Evolutionary conservation across 2,888 invertebrate genomes (phyloP), one percentile per base, ranked within the genome.

Genomic region (Cephus spinipes): DNA sequence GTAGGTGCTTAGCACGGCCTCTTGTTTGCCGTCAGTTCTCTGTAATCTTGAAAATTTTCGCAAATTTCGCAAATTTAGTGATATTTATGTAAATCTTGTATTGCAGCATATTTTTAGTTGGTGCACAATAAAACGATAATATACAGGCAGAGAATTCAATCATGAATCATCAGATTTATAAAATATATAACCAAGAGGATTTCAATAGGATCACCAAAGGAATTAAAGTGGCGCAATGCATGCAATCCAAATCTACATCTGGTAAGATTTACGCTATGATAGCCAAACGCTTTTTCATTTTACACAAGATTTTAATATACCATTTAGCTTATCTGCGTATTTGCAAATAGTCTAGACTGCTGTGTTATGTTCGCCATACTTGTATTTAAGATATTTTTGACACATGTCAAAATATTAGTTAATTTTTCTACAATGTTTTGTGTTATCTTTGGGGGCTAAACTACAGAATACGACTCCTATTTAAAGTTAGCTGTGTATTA

Each of bases 221-320:
- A 73, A 90, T 94, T 73, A 93, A 92, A 89, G 93, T 94, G 74
- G 93, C 94, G 79, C 92, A 94, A 84, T 94, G 94, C 82, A 94
- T 94, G 94, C 92, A 94, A 74, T 92, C 93, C 1, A 93, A 93
- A 83, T 92, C 89, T 12, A 86, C 93, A 15, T 92, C 92, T 81
- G 93, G 94, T 93, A 90, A 92, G 92, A 84, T 77, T 77, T 15
- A 34, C 34, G 31, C 30, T 23, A 11, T 55, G 35, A 33, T 32
- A 32, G n/a, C 3, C 33, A 79, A n/a, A 32, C 36, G 77, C 69
- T 75, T 31, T 35, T 34, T 30, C 2, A 55, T 32, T 34, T 71
- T 30, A 71, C 23, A 23, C 3, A 15, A 12, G 30, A 15, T 71
- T 11, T 30, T 31, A 4, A 71, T 32, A 71, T n/a, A 30, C n/a